Evolutionary conservation across 2,113 vertebrate species (phyloP).

Genomic region (Lamprologus sp.): DNA sequence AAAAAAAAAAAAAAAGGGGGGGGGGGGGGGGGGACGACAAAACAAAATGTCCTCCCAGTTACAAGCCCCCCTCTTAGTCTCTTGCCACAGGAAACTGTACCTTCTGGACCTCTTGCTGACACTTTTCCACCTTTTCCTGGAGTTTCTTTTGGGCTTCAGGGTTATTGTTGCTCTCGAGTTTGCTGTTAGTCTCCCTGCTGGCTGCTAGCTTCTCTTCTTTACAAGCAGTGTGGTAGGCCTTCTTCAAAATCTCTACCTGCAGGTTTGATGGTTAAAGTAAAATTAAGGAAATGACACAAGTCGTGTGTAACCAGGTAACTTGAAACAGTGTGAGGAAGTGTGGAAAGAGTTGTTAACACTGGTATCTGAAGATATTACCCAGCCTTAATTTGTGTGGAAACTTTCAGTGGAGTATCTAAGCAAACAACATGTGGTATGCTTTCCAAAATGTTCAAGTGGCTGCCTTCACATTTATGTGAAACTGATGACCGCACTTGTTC

Average conservation of each 20-base stretch:
- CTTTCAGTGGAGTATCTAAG: neutral
- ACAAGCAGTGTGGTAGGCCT: slow-evolving; percentile 86
- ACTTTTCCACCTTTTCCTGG: slow-evolving; percentile 97
- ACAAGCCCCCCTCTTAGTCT: neutral
- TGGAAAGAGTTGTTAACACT: neutral
- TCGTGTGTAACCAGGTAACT: neutral
- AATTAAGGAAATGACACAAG: neutral
- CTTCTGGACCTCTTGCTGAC: slow-evolving; percentile 94
- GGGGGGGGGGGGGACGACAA: fast-evolving
- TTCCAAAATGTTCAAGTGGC: neutral
- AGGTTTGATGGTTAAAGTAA: neutral
- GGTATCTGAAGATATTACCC: neutral
- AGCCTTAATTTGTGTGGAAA: neutral
- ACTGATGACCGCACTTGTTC: neutral
- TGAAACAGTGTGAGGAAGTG: neutral
- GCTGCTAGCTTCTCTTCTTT: slow-evolving; percentile 93
- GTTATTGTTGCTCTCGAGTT: slow-evolving; percentile 86
- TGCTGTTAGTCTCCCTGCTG: slow-evolving; percentile 87
- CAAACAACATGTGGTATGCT: neutral
- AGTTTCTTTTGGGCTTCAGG: slow-evolving; percentile 91
- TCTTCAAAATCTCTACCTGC: slow-evolving; percentile 89
- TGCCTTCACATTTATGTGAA: neutral
- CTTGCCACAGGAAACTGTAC: slow-evolving; percentile 50
- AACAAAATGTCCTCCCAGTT: neutral
- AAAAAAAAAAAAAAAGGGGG: too few species aligned